Evolutionary conservation across 2,113 vertebrate genomes (phyloP), one percentile per base, ranked within the genome.

Genomic region (Plecturocebus donacophilus): DNA sequence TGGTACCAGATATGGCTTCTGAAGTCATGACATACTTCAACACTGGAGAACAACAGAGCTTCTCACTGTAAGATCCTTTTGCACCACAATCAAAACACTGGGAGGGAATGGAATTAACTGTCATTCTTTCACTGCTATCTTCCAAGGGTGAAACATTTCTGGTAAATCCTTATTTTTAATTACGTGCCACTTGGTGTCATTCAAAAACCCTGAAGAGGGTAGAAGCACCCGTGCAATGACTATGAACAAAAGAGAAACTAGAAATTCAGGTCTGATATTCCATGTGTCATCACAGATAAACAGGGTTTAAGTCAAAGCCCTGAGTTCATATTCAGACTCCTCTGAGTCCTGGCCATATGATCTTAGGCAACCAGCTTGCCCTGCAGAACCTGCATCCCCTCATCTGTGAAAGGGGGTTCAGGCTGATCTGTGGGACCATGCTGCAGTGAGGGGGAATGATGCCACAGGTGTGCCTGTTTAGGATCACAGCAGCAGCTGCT

Each of bases 141-240:
- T 88, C 68, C 30, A 75, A 79, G 14, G 32, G 73, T 52, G 35
- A 54, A 75, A 64, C 52, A 16, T 56, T 77, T 71, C 47, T 93
- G 49, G 56, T 5, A 95, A 77, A 94, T 35, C 11, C 70, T 75
- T 94, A 84, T 32, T 89, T 94, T 68, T 89, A 89, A 86, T 58
- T 68, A 94, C n/a, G 35, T 35, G 61, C 21, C 35, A 68, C 47
- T 45, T 85, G 40, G 52, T 40, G 2, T 89, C 54, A 86, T 80
- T 91, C 66, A 88, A 68, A 92, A 54, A 20, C 40, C 56, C 19
- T 20, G 38, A 47, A 84, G 84, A 75, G 35, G 76, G 10, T 66
- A 52, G 61, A 90, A 64, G 40, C 58, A 77, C 64, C 25, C 73
- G 49, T 77, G 45, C 16, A 71, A 38, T 73, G 56, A 42, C 42